Base-by-base conservation (phyloP, 2,113 vertebrate species). In the Chlorocebus sabaeus region DNA sequence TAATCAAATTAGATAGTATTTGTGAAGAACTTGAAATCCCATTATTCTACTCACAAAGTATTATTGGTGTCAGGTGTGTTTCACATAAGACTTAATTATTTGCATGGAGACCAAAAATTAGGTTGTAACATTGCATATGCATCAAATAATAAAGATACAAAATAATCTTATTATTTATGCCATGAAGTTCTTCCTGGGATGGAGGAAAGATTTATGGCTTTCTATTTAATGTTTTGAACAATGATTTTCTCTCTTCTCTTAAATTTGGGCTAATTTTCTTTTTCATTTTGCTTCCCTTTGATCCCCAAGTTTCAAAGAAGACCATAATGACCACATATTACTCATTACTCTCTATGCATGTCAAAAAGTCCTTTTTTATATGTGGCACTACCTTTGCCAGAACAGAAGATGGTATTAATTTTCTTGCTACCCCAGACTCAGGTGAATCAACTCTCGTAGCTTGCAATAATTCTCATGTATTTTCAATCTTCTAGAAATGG, bases 241-340 rank as follows among this genome's bases (percentile, higher is more conserved):
- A 7, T 25, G n/a, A 48, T 61, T 85, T 38, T 92, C 43, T 45
- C 64, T 9, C 82, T 43, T 90, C 91, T 90, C 78, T 96, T 97
- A 40, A 94, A 92, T 98, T 97, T 68, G 40, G 45, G 45, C 5
- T 84, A 7, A n/a, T 85, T 97, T 96, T 96, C 93, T 75, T 97
- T 94, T 89, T 88, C n/a, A 93, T 92, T 87, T 96, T 97, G 9
- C 48, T 79, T 83, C 61, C 80, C 43, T 98, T 98, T 76, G 72
- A 93, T 87, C 93, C 61, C 27, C 6, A 96, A 75, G 32, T 73
- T 97, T 83, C 67, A 96, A 97, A 79, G 50, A 80, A 96, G 81
- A 70, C 3, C n/a, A 45, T 45, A 92, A 87, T n/a, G 23, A 45
- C 43, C 79, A 93, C 64, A 78, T 45, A 78, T 1, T 75, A 80